A percentile compares a stretch with the other conserved stretches of the same genome.
Evolutionary conservation across 2,888 invertebrate genomes (phyloP).

Genomic region (Papilio elwesi): DNA sequence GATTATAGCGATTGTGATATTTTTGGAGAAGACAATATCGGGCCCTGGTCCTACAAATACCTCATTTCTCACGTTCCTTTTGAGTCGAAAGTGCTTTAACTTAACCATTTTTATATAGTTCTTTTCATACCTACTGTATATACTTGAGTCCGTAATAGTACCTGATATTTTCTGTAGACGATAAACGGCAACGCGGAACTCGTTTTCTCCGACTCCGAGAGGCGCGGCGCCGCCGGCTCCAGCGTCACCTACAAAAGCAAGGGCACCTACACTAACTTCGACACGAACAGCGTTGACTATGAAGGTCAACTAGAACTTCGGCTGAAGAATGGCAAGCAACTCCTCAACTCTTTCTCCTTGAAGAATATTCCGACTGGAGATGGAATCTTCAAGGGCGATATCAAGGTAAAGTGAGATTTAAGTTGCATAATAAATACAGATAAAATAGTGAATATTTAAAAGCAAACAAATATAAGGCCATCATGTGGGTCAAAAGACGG

Average conservation of each 20-base stretch:
- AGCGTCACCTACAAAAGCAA: constrained; percentile 67
- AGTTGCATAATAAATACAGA: no score
- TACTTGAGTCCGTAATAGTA: background rate
- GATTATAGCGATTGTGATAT: no score
- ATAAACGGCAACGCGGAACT: constrained; percentile 64
- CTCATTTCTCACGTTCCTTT: no score
- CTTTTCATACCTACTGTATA: background rate
- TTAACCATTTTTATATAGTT: no score
- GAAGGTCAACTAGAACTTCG: constrained; percentile 67
- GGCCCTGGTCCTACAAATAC: no score
- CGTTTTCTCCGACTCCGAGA: constrained; percentile 63
- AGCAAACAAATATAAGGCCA: no score
- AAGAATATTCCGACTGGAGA: constrained; percentile 66
- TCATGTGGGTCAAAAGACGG: no score
- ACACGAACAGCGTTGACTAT: constrained; percentile 60
- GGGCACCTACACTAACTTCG: constrained; percentile 61
- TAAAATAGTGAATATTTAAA: no score
- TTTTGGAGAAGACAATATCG: no score
- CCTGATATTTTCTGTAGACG: constrained; percentile 49
- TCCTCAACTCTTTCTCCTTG: constrained; percentile 60
- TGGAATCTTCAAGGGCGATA: constrained; percentile 58
- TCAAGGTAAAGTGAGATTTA: constrained; percentile 57
- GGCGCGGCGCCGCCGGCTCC: constrained; percentile 68
- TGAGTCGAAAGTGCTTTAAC: no score
- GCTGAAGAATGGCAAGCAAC: constrained; percentile 66